These are phyloP conservation scores for Gambusia yucatana DNA, from an alignment of 2,797 vertebrate species.

Conservation along the genomic window DNA sequence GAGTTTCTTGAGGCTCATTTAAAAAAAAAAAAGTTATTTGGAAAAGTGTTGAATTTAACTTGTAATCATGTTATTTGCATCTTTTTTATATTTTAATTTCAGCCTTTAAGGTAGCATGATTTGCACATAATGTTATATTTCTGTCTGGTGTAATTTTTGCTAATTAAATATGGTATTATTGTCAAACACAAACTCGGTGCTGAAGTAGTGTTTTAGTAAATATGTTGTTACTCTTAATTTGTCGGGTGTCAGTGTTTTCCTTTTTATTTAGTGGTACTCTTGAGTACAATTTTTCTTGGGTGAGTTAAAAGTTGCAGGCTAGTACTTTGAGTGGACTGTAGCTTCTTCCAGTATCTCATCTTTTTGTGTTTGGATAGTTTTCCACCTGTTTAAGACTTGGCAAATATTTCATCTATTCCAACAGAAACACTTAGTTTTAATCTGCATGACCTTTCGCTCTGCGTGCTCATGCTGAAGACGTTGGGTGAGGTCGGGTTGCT, in stretches of 20 bases:
- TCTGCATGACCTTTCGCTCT: conserved; percentile 40
- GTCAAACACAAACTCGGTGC: not conserved
- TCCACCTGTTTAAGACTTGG: not conserved
- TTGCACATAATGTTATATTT: not conserved
- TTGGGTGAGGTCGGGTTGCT: conserved; percentile 60
- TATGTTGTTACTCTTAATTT: not conserved
- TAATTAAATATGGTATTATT: not conserved
- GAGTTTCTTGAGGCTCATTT: no score
- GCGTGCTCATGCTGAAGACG: conserved; percentile 31
- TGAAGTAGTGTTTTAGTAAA: not conserved
- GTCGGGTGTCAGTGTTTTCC: not conserved
- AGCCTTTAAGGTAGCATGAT: not conserved
- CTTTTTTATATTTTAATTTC: not conserved
- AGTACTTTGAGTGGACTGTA: not conserved
- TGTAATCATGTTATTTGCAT: not conserved
- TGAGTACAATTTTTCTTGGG: not conserved
- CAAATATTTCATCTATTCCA: conserved; percentile 16
- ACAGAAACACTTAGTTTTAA: conserved; percentile 34
- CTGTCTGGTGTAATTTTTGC: not conserved
- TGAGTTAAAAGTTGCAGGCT: not conserved
- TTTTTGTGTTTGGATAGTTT: not conserved
- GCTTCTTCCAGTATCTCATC: not conserved
- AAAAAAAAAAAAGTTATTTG: not conserved
- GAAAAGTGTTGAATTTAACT: not conserved
- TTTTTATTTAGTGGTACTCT: not conserved